Percentiles rank a stretch among this genome's conserved stretches.
These are phyloP conservation scores for Diadumene lineata DNA, from an alignment of 92 coral and sea anemone species.

Conservation along the genomic window DNA sequence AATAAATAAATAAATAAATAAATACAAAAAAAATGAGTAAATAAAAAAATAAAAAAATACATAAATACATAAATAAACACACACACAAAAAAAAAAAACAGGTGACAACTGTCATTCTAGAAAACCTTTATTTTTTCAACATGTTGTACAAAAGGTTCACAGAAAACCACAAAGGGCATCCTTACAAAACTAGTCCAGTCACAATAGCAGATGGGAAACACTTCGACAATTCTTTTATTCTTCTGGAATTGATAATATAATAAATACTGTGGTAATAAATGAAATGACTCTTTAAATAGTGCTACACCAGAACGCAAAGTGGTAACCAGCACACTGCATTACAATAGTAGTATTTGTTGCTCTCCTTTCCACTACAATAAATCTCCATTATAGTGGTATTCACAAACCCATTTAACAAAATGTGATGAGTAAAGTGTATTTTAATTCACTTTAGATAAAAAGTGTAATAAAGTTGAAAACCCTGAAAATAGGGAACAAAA, in stretches of 20 bases:
- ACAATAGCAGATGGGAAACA: constrained; percentile 7
- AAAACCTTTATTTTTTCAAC: constrained; percentile 82
- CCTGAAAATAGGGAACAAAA: too few relatives aligned
- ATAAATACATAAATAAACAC: too few relatives aligned
- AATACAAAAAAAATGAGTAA: too few relatives aligned
- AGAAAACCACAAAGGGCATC: constrained; percentile 63
- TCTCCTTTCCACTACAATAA: not conserved
- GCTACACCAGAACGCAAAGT: not conserved
- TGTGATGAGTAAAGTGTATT: too few relatives aligned
- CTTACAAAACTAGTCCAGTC: constrained; percentile 41
- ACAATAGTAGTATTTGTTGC: not conserved
- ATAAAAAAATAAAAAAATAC: too few relatives aligned
- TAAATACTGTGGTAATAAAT: constrained; percentile 49
- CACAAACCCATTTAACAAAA: too few relatives aligned
- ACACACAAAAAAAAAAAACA: not conserved
- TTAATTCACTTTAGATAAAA: too few relatives aligned
- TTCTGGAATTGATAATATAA: constrained; percentile 42
- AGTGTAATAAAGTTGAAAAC: too few relatives aligned
- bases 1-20: too few relatives aligned
- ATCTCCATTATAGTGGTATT: too few relatives aligned
- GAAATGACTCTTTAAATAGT: constrained; percentile 30
- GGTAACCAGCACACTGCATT: not conserved
- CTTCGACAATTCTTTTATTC: constrained; percentile 29
- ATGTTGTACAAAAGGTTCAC: constrained; percentile 74
- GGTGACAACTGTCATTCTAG: constrained; percentile 6